Evolutionary conservation across 2,797 vertebrate genomes (phyloP), one percentile per base, ranked within the genome.

Genomic region (Pangasius djambal): DNA sequence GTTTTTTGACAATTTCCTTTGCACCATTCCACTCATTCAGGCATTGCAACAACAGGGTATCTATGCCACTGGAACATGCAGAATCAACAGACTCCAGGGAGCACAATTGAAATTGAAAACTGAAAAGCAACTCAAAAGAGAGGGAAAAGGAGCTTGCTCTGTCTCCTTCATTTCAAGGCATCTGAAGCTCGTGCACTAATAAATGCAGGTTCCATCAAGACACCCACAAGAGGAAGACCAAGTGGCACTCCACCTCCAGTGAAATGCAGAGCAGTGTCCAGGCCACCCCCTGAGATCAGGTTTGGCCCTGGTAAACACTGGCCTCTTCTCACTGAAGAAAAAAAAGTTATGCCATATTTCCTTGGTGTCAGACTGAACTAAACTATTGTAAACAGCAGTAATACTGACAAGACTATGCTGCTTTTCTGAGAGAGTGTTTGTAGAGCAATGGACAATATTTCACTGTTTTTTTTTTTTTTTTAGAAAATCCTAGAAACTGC

Each of bases 101-200:
- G 37, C 37, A 37, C 37, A 37, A 37, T 3, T 37, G 37, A 37
- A 37, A 37, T 37, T 37, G 37, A 37, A 37, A 37, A 37, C 2
- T 37, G 37, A 37, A 37, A 37, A 37, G 37, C 37, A 37, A 37
- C 37, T 37, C 37, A 37, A 37, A 37, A 37, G 2, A 37, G 37
- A 37, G 37, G 37, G 37, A 37, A 37, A 2, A 37, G 37, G 37
- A 37, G 37, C 37, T 37, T 37, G 37, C 37, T 37, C 37, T 37
- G 37, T 37, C 81, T 92, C 34, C 79, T 93, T 16, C 48, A 65
- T 16, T 93, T 92, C 85, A 92, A 93, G 31, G 88, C 89, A 84
- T 92, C 88, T 40, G 59, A 63, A 25, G 52, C 18, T n/a, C 3
- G 20, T 61, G 22, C 40, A 28, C 72, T 75, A 1, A 48, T 48